Evolutionary conservation across 2,888 invertebrate genomes (phyloP), one percentile per base, ranked within the genome.

Genomic region (Anoplius nigerrimus): DNA sequence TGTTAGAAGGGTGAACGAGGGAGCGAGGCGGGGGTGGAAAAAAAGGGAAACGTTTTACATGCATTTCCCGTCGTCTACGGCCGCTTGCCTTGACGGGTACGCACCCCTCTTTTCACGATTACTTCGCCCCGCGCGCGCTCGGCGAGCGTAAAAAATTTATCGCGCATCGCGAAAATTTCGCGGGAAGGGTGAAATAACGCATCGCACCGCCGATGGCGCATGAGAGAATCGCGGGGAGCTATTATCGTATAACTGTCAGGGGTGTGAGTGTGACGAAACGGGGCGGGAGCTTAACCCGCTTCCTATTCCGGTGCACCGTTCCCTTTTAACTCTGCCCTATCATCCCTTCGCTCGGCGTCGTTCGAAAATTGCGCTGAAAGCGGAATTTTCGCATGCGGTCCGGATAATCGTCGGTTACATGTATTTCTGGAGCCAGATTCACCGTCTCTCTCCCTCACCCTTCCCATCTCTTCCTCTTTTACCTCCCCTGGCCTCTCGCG

Each of bases 61-160:
- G 16, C 48, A 48, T 48, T 48, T 48, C 16, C 20, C 48, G 48
- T 20, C 48, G n/a, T 48, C 48, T 5, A 16, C n/a, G 16, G 18
- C 4, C 16, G 16, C 48, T 2, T 2, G 42, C 42, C 2, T 13
- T 18, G 6, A 16, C 16, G 48, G 5, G n/a, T 11, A n/a, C 48
- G 48, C 16, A 16, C 48, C 16, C 5, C 48, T 46, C 46, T 48
- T 48, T 8, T 48, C 8, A 48, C 16, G 34, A 34, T 34, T 34
- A 34, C 34, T 11, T 34, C 48, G 48, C 4, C 2, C n/a, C 18
- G 16, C 16, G 18, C 16, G 16, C 18, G 5, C 48, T 8, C n/a
- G 24, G 53, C 22, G 11, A 22, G 5, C 53, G 53, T 53, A 53
- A 53, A 53, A 53, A 53, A 48, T 48, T 48, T 48, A 48, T 48